These are phyloP conservation scores for Troides aeacus DNA, from an alignment of 2,888 invertebrate genomes.

Conservation along the genomic window DNA sequence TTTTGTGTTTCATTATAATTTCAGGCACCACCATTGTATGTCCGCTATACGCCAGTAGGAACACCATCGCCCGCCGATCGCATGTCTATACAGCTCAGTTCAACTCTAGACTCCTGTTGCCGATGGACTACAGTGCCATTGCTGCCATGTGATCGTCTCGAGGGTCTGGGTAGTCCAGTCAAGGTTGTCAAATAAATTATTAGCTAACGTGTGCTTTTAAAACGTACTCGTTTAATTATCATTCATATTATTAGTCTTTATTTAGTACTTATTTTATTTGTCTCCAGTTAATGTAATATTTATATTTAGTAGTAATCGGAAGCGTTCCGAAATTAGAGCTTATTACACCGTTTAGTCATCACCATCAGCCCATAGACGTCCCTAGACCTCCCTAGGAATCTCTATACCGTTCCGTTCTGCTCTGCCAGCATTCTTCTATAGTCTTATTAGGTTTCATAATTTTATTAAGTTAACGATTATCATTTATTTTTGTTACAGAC, in stretches of 20 bases:
- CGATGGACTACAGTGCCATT: slow-evolving; percentile 64
- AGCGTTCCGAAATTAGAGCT: too few relatives aligned
- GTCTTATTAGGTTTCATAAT: neutral
- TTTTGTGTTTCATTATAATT: neutral
- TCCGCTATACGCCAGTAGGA: slow-evolving; percentile 55
- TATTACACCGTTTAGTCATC: too few relatives aligned
- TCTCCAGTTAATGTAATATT: too few relatives aligned
- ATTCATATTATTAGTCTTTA: too few relatives aligned
- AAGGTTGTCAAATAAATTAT: slow-evolving; percentile 44
- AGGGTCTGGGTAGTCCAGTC: slow-evolving; percentile 60
- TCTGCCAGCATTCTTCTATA: too few relatives aligned
- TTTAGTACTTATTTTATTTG: too few relatives aligned
- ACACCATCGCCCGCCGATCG: slow-evolving; percentile 61
- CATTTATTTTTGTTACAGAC: slow-evolving; percentile 49
- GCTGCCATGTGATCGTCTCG: slow-evolving; percentile 58
- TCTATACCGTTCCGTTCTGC: too few relatives aligned
- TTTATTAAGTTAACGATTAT: neutral
- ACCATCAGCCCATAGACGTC: too few relatives aligned
- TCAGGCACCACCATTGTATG: slow-evolving; percentile 63
- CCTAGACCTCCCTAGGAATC: too few relatives aligned
- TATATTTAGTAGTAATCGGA: too few relatives aligned
- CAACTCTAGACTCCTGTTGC: slow-evolving; percentile 62
- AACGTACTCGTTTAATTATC: too few relatives aligned
- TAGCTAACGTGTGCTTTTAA: neutral
- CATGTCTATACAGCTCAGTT: slow-evolving; percentile 63